Evolutionary conservation across 2,113 vertebrate species (phyloP).

Genomic region (Peromyscus polionotus): DNA sequence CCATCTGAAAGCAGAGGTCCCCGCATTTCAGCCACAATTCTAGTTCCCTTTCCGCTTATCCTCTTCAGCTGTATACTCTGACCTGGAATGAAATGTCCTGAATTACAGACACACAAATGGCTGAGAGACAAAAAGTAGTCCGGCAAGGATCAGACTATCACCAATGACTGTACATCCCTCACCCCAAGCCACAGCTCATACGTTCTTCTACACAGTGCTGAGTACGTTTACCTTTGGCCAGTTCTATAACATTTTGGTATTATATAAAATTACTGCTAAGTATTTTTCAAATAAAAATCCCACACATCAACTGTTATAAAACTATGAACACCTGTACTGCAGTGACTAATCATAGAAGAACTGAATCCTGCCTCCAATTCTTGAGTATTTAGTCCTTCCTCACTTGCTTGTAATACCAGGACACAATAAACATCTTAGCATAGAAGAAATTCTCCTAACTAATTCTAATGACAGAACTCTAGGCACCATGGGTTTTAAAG

Average conservation of each 20-base stretch:
- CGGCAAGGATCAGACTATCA: background rate
- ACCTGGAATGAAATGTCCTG: background rate
- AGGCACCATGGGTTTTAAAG: background rate
- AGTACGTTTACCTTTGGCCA: background rate
- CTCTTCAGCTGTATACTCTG: background rate
- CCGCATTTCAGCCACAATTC: background rate
- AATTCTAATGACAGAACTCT: background rate
- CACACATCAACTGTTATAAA: no score
- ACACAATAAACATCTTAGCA: background rate
- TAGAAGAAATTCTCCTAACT: constrained; percentile 19
- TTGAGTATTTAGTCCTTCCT: background rate
- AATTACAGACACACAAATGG: background rate
- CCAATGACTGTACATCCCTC: background rate
- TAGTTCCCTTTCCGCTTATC: background rate
- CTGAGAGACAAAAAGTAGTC: background rate
- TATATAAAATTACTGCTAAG: background rate
- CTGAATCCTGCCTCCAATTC: background rate
- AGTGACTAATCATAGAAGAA: background rate
- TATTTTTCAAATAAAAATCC: background rate
- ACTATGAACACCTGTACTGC: background rate
- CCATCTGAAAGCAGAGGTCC: background rate
- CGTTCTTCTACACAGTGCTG: background rate
- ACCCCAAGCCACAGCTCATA: background rate
- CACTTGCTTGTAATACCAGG: background rate
- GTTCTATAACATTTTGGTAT: background rate